Base-by-base conservation (phyloP, 2,888 invertebrate species). In the Steinernema hermaphroditum region DNA sequence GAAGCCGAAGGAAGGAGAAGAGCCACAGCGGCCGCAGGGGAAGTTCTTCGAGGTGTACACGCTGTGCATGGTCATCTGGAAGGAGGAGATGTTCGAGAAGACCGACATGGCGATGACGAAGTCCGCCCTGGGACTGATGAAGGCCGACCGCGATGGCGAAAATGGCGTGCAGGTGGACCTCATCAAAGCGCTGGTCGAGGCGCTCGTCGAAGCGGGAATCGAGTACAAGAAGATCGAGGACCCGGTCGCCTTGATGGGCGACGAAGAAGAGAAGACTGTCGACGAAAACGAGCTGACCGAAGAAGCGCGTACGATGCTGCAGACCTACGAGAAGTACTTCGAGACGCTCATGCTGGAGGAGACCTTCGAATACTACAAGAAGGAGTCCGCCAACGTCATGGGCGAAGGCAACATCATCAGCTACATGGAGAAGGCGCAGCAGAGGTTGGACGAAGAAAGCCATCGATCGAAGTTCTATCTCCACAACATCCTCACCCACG, bases 41-140 rank as follows among this genome's bases (percentile, higher is more conserved):
- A 93, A 93, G 80, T 94, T 98, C 81, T 96, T 94, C 88, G 96
- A 96, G 90, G 95, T 98, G 81, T 98, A 98, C 89, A 96, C 98
- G 88, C 89, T 98, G 77, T 96, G 97, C 8, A 89, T 98, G 75
- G 95, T 97, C 70, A 96, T 95, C 73, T 99, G 98, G 98, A 91
- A 96, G 76, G 94, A 96, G 87, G 92, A 94, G 87, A 89, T 98
- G 81, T 97, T 98, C 89, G 92, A 93, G 85, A 92, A 93, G 78
- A 90, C 98, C 54, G 93, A 96, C 88, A 93, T 93, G 88, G 76
- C 72, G 62, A 96, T 99, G 54, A 97, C 97, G 68, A 95, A 94
- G 88, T 96, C 97, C 1, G 95, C 97, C 41, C 90, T 98, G 62
- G 95, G 96, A 87, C 90, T 98, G 76, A 97, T 99, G 81, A 96